A percentile compares a stretch with the other conserved stretches of the same genome.
Evolutionary conservation across 2,888 invertebrate genomes (phyloP).

Genomic region (Agriopis leucophaearia): DNA sequence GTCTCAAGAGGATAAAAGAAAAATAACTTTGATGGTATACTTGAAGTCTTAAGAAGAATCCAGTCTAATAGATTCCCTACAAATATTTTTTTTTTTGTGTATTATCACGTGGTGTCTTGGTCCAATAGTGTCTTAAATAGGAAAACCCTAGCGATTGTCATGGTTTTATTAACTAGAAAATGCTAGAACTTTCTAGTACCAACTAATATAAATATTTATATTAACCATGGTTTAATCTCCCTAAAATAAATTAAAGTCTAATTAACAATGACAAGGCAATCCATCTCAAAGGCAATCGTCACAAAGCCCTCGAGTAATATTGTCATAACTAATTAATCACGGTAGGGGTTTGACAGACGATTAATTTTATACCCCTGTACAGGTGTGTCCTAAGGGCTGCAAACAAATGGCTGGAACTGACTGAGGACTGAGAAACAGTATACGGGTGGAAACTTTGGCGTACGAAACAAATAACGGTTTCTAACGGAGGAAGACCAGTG

Average conservation of each 20-base stretch:
- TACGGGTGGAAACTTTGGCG: neutral
- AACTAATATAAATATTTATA: no score
- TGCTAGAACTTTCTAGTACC: no score
- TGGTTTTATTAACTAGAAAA: no score
- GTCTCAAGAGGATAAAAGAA: no score
- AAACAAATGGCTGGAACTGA: constrained; percentile 63
- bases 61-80: no score
- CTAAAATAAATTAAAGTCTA: constrained; percentile 19
- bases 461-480: neutral
- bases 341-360: constrained; percentile 64
- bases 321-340: constrained; percentile 66
- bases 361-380: constrained; percentile 67
- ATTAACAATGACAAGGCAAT: constrained; percentile 41
- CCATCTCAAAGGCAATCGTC: constrained; percentile 47
- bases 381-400: constrained; percentile 57
- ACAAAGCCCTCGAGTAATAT: constrained; percentile 54
- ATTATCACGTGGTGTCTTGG: no score
- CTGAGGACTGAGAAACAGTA: constrained; percentile 39
- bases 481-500: no score
- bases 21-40: no score
- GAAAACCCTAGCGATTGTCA: no score
- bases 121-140: no score
- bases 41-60: no score
- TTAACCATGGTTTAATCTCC: neutral
- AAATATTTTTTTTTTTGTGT: no score